Base-by-base conservation (phyloP, 2,888 invertebrate genomes). In the Atrina japonica region DNA sequence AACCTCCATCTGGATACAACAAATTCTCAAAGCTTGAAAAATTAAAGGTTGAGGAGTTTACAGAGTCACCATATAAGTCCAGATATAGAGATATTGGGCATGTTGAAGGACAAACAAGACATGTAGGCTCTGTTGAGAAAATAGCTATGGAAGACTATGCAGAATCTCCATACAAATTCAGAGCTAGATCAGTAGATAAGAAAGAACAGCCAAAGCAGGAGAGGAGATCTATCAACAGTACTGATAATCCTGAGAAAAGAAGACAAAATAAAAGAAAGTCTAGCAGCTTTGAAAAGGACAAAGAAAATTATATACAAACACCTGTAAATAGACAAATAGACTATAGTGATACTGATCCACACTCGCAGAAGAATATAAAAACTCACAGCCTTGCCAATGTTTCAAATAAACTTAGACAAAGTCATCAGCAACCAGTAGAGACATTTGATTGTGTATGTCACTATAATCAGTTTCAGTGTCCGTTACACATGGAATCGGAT, bases 21-120 rank as follows among this genome's bases (percentile, higher is more conserved):
- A 16, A 29, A 9, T 18, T 27, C 9, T 14, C 16, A 27, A 25
- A 29, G 35, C 21, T 53, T 30, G 53, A 53, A n/a, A 14, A 53
- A 18, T 30, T 53, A 16, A 16, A 27, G 18, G 53, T 53, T 11
- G 21, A 30, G 27, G 53, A 53, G 3, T 30, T 53, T 14, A 53
- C 29, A 30, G 53, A 53, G 35, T 80, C 79, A 18, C 79, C 79
- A 14, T 80, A 80, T 41, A 80, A 80, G 69, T 80, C 77, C 35
- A 45, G 80, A 45, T 73, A 35, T 35, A 35, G 35, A 35, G 35
- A 35, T 35, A 35, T 35, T 11, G 35, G 35, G 11, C n/a, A n/a
- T n/a, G n/a, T n/a, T 35, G 35, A 5, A 35, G 35, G 6, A 35
- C 6, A 5, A 35, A 11, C 35, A 35, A 65, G 41, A 18, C 3